Evolutionary conservation across 2,888 invertebrate genomes (phyloP).

Genomic region (Habroteleia sp.): DNA sequence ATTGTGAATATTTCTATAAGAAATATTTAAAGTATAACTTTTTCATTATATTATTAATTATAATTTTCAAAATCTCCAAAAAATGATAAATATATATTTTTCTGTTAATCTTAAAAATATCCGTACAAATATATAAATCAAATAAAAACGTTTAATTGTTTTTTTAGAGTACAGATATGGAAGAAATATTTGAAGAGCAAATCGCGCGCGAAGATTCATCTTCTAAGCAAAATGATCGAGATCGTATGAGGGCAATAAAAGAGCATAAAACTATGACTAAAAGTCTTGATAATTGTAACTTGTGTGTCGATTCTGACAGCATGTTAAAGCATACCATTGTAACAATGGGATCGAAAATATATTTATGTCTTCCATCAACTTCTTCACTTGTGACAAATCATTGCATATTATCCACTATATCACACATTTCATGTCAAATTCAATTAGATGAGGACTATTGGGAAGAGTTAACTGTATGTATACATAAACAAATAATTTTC

Average conservation of each 20-base stretch:
- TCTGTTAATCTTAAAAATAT: no score
- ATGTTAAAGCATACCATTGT: slow-evolving; percentile 93
- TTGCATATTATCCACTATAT: slow-evolving; percentile 91
- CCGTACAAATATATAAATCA: no score
- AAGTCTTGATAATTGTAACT: slow-evolving; percentile 89
- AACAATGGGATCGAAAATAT: slow-evolving; percentile 90
- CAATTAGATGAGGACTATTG: slow-evolving; percentile 96
- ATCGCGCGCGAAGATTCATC: slow-evolving; percentile 86
- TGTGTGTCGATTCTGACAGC: slow-evolving; percentile 90
- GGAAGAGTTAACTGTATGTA: slow-evolving; percentile 88
- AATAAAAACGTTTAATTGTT: background rate
- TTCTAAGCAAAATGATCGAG: slow-evolving; percentile 84
- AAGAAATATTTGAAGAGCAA: slow-evolving; percentile 91
- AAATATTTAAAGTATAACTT: background rate
- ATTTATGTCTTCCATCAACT: slow-evolving; percentile 90
- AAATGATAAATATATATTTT: no score
- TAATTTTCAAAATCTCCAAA: background rate
- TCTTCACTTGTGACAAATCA: slow-evolving; percentile 92
- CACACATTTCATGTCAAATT: slow-evolving; percentile 90
- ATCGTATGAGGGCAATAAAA: slow-evolving; percentile 86
- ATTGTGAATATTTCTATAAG: background rate
- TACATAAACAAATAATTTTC: slow-evolving; percentile 9
- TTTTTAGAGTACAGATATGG: slow-evolving; percentile 84
- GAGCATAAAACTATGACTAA: slow-evolving; percentile 87
- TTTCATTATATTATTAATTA: background rate